Evolutionary conservation across 2,888 invertebrate genomes (phyloP), one percentile per base, ranked within the genome.

Genomic region (Lymantria dispar): DNA sequence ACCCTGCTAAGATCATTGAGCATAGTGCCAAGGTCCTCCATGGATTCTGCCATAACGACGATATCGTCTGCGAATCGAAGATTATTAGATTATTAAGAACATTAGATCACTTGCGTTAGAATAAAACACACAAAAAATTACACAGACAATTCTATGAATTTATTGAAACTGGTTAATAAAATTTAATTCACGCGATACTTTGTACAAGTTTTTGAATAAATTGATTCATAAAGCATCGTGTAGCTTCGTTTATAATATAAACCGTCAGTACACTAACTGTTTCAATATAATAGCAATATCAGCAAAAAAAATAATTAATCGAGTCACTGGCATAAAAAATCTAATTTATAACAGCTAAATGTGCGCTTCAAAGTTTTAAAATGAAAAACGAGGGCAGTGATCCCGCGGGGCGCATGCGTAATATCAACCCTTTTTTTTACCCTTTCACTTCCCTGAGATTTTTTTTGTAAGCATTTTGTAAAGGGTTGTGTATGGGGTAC

Each of bases 401-500:
- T 85, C 87, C 85, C 82, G 55, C 67, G 75, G 73, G 73, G 75
- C 91, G 91, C 91, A 91, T 88, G 91, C 91, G 91, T 87, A 85
- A 82, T 82, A 78, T 67, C 84, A 89, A 90, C 90, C 91, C 91
- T 89, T 90, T 87, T n/a, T 22, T 89, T 87, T 84, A 87, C 87
- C 89, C 89, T 85, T 90, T 89, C 84, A 81, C 74, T 82, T 83
- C 86, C 87, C 89, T 68, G 81, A 81, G 81, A 49, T 72, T 76
- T 89, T 76, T 90, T 90, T 91, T 88, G 78, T 88, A 80, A 83
- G 83, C 81, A 79, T 86, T 88, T 87, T 87, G 74, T 87, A 90
- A 88, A 87, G 90, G 88, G 88, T 90, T 90, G 85, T 80, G 79
- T 80, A 69, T 76, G 83, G 83, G 85, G 88, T 91, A 91, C 91